Evolutionary conservation across 1,140 invertebrate genomes (phyloP), one percentile per base, ranked within the genome.

Genomic region (Drosophila murphyi): DNA sequence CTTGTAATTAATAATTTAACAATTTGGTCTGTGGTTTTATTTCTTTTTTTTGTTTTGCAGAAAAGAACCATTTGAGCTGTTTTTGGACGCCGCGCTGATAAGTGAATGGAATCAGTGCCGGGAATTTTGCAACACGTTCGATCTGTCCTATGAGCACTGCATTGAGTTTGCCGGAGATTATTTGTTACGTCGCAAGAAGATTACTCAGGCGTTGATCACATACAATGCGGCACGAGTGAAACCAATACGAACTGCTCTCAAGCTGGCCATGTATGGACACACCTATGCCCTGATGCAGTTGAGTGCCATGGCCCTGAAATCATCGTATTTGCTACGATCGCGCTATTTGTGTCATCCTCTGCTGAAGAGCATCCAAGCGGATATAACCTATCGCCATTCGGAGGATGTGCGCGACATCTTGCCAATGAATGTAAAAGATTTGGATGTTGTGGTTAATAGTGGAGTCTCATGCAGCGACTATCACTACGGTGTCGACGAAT

Each of bases 151-250:
- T 8, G 95, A 96, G 80, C 94, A 94, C 62, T 93, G 97, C 50
- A 94, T 96, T 64, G 96, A 97, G 93, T 93, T 94, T 81, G 96
- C 95, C 29, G 96, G 96, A 28, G 96, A 97, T 92, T 93, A 95
- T 79, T 93, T 96, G 74, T 92, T 97, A 55, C 93, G 94, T 3
- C 94, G 94, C 57, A 94, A 95, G 43, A 93, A 95, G 61, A 95
- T 95, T 78, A 93, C 94, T 48, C 94, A 94, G 85, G 96, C 96
- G 1, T 93, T 96, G 68, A 93, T 95, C 64, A 93, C 96, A 2
- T 97, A 96, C 90, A 95, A 95, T 92, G 93, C 96, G 64, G 95
- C 96, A 0, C 95, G 95, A 88, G 95, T 96, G 50, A 91, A 94
- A 73, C 93, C 96, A 59, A 93, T 96, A 50, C 96, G 96, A 75